Conservation (phyloP, 2,113 vertebrate species). For the Tetrao urogallus region DNA sequence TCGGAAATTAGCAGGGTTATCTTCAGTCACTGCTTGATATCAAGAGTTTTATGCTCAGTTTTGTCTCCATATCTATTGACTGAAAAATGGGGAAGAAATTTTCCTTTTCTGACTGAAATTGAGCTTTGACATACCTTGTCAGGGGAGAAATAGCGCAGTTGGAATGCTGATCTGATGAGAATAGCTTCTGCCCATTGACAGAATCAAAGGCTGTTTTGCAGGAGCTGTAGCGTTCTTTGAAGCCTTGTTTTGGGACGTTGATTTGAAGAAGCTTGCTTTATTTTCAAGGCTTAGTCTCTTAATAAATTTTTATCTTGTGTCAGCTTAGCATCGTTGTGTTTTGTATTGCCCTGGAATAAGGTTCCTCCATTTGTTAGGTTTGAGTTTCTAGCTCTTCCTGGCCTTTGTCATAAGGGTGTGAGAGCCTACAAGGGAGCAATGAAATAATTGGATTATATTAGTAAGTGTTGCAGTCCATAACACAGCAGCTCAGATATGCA, state of each 20-base stretch:
- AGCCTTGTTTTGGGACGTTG: not conserved
- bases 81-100: not conserved
- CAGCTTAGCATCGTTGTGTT: not conserved
- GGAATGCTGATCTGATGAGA: not conserved
- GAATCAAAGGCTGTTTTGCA: not conserved
- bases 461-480: not conserved
- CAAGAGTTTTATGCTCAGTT: not conserved
- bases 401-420: not conserved
- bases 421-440: not conserved
- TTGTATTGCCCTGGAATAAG: not conserved
- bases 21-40: not conserved
- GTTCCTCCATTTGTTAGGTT: not conserved
- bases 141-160: not conserved
- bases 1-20: not conserved
- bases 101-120: not conserved
- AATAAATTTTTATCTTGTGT: not conserved
- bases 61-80: not conserved
- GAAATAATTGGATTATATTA: not conserved
- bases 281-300: not conserved
- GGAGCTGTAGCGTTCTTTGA: not conserved
- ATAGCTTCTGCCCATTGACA: not conserved
- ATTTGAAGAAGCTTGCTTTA: not conserved
- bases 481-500: not conserved
- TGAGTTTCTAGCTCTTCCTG: not conserved
- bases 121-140: not conserved